Base-by-base conservation (phyloP, 1,140 invertebrate genomes). In the Papilio polytes region DNA sequence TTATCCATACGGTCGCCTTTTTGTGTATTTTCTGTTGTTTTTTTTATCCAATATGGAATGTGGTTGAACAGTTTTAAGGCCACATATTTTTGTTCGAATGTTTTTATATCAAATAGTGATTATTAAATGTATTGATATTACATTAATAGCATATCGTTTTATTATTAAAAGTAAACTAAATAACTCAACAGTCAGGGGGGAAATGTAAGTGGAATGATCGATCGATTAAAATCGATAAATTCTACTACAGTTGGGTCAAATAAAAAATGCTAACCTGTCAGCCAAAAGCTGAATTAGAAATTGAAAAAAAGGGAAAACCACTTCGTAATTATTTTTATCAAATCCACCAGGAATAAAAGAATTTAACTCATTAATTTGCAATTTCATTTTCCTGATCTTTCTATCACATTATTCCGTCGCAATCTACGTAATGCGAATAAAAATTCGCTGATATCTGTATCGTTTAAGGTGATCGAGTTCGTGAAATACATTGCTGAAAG, bases 401-500 rank as follows among this genome's bases (percentile, higher is more conserved):
- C 26, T 63, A 63, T 63, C 59, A 63, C 10, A 26, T 63, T 63
- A 63, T 63, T 63, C 26, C 20, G 2, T 10, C 20, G 2, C 22
- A 63, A 63, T 63, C 59, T 26, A 13, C 56, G 56, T 26, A 63
- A 63, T 63, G 59, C 59, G 22, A 63, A 63, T 63, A 72, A 72
- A 72, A 36, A 72, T 36, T 3, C 4, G 13, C 31, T 72, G 36
- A 41, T 72, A 18, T 72, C 31, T 72, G 70, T 72, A 48, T 46
- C 41, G 73, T 74, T 74, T 44, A 74, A 74, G 41, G 73, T 74
- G 73, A 74, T 74, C 48, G 73, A 74, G 70, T 72, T 20, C n/a
- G 41, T 44, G 8, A 74, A 74, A 74, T 46, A 44, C 41, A 72
- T 74, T n/a, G 41, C 44, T 84, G 80, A 83, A 85, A 84, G 83